A percentile compares a stretch with the other conserved stretches of the same genome.
phyloP scores from a whole-genome alignment of 2,888 invertebrate species.

The Aleiodes alternator region DNA sequence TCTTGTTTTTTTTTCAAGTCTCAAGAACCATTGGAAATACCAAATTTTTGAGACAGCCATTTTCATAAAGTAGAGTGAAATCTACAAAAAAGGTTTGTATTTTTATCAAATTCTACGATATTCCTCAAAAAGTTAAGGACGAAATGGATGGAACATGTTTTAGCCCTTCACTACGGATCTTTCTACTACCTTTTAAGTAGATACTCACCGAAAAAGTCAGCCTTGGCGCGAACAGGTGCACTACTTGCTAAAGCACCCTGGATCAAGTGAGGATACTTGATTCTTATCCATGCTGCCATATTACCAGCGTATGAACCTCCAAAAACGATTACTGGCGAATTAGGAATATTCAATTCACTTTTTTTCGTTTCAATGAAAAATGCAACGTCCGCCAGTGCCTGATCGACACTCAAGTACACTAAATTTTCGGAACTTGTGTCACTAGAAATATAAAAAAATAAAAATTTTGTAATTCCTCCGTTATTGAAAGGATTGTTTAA shows the following conservation, averaged over 20 bases:
- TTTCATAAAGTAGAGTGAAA: no score
- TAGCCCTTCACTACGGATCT: no score
- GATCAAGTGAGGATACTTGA: slow-evolving; percentile 80
- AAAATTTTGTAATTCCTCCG: no score
- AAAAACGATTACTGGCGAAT: slow-evolving; percentile 77
- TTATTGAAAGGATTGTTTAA: no score
- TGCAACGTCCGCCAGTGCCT: slow-evolving; percentile 83
- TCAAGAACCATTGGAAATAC: no score
- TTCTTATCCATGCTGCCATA: slow-evolving; percentile 79
- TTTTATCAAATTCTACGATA: no score
- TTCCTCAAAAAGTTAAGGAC: no score
- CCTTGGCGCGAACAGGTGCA: slow-evolving; percentile 78
- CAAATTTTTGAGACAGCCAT: no score
- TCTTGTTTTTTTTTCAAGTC: no score
- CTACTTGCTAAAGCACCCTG: slow-evolving; percentile 79
- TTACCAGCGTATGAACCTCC: slow-evolving; percentile 80
- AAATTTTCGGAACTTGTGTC: slow-evolving; percentile 78
- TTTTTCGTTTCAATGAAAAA: slow-evolving; percentile 78
- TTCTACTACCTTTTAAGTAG: not conserved
- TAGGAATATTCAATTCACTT: slow-evolving; percentile 63
- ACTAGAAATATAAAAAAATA: slow-evolving; percentile 67
- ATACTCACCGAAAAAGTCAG: slow-evolving; percentile 78
- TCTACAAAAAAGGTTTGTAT: no score
- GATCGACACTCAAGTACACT: slow-evolving; percentile 80
- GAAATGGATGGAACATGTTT: no score